A percentile compares a stretch with the other conserved stretches of the same genome.
Evolutionary conservation across 2,888 invertebrate genomes (phyloP).

Genomic region (Drosophila recens): DNA sequence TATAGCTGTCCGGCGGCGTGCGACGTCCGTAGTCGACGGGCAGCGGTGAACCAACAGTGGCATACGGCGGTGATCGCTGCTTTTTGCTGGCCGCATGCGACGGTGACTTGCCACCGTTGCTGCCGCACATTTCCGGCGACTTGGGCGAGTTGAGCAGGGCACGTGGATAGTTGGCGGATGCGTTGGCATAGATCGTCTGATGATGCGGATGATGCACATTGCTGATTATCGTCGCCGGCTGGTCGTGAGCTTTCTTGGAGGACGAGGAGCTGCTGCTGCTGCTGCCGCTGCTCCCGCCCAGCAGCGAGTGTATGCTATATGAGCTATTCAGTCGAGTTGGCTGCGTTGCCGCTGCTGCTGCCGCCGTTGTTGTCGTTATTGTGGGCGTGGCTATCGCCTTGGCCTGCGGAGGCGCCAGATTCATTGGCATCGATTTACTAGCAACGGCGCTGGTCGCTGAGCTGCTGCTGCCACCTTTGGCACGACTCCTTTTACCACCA

Average conservation of each 20-base stretch:
- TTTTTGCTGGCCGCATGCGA: slow-evolving; percentile 78
- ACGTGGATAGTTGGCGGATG: slow-evolving; percentile 76
- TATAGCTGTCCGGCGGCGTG: slow-evolving; percentile 73
- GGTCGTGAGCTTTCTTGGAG: slow-evolving; percentile 65
- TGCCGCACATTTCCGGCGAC: slow-evolving; percentile 83
- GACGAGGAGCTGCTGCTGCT: slow-evolving; percentile 52
- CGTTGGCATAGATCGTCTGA: slow-evolving; percentile 74
- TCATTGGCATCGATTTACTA: slow-evolving; percentile 63
- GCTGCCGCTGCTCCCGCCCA: slow-evolving; percentile 86
- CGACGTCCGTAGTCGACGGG: slow-evolving; percentile 75
- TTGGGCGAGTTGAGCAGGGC: slow-evolving; percentile 85
- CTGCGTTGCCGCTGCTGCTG: slow-evolving; percentile 40
- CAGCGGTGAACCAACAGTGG: slow-evolving; percentile 74
- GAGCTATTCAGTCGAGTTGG: slow-evolving; percentile 88
- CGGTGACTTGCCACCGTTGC: slow-evolving; percentile 77
- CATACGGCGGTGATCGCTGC: slow-evolving; percentile 83
- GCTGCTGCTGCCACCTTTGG: slow-evolving; percentile 75
- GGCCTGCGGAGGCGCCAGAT: slow-evolving; percentile 68
- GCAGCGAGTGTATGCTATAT: slow-evolving; percentile 94
- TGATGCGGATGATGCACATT: slow-evolving; percentile 70
- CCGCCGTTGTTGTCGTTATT: slow-evolving; percentile 44
- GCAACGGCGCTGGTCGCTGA: slow-evolving; percentile 17
- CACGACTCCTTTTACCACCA: slow-evolving; percentile 87
- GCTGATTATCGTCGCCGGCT: slow-evolving; percentile 77
- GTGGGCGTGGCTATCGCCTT: slow-evolving; percentile 45